phyloP scores from a whole-genome alignment of 1,140 invertebrate genomes.

The Caenorhabditis latens region DNA sequence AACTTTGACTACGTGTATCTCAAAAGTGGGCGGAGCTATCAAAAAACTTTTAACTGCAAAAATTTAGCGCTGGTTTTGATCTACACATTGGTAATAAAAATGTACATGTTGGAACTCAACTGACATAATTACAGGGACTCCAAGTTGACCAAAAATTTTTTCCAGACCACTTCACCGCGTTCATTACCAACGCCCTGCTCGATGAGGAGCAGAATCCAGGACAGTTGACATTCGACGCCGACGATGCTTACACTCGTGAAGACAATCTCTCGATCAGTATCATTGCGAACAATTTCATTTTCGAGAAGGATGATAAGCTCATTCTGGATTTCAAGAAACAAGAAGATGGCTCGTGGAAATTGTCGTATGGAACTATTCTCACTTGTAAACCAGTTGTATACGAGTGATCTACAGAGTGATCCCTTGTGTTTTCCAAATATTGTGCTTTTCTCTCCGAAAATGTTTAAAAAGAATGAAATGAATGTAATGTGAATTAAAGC shows the following conservation, averaged over 20 bases:
- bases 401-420: too few species aligned
- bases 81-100: too few species aligned
- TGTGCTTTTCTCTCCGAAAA: too few species aligned
- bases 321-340: slow-evolving; percentile 36
- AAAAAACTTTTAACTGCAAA: too few species aligned
- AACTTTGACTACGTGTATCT: too few species aligned
- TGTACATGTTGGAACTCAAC: too few species aligned
- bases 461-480: too few species aligned
- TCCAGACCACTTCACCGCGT: slow-evolving; percentile 6
- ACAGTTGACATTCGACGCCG: not conserved
- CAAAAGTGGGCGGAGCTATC: too few species aligned
- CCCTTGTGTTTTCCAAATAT: too few species aligned
- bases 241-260: not conserved
- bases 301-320: slow-evolving; percentile 20
- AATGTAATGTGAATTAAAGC: not conserved
- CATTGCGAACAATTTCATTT: slow-evolving; percentile 8
- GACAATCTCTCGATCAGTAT: not conserved
- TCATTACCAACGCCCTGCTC: not conserved
- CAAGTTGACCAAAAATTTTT: not conserved
- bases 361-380: slow-evolving; percentile 30
- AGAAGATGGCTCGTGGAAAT: slow-evolving; percentile 2
- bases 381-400: not conserved
- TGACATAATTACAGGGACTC: too few species aligned
- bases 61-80: too few species aligned
- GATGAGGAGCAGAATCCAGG: slow-evolving; percentile 6